These are phyloP conservation scores for Myopa tessellatipennis DNA, from an alignment of 2,888 invertebrate genomes.

Conservation along the genomic window DNA sequence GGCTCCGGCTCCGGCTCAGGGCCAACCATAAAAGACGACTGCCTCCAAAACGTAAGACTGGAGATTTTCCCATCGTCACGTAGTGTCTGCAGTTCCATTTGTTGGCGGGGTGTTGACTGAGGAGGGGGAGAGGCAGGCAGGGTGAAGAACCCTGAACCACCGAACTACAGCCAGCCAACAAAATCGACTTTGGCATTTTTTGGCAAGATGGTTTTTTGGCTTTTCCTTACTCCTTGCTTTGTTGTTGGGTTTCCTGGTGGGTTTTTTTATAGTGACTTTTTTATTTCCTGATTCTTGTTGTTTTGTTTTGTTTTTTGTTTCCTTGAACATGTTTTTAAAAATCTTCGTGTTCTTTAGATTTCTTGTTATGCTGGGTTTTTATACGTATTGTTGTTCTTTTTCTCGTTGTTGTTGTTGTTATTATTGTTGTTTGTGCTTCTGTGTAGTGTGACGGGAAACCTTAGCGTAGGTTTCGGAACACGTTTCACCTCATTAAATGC, in stretches of 20 bases:
- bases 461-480: constrained; percentile 17
- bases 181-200: constrained; percentile 16
- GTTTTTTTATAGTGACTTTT: not conserved
- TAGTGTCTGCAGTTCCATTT: constrained; percentile 34
- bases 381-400: not conserved
- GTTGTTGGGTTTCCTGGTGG: not conserved
- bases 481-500: constrained; percentile 29
- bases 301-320: not conserved
- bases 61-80: constrained; percentile 51
- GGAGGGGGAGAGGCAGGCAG: no score
- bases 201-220: no score
- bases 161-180: not conserved
- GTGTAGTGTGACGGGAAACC: constrained; percentile 6
- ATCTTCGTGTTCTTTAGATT: no score
- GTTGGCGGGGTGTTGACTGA: not conserved
- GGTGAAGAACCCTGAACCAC: not conserved
- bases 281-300: not conserved
- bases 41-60: constrained; percentile 44
- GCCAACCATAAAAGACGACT: not conserved
- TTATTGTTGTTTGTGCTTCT: constrained; percentile 4
- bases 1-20: not conserved
- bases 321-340: not conserved
- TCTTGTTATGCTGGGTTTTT: not conserved
- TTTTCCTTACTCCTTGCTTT: no score
- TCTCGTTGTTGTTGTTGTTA: not conserved